phyloP scores from a whole-genome alignment of 2,888 invertebrate genomes.

The Lithophane semibrunnea region DNA sequence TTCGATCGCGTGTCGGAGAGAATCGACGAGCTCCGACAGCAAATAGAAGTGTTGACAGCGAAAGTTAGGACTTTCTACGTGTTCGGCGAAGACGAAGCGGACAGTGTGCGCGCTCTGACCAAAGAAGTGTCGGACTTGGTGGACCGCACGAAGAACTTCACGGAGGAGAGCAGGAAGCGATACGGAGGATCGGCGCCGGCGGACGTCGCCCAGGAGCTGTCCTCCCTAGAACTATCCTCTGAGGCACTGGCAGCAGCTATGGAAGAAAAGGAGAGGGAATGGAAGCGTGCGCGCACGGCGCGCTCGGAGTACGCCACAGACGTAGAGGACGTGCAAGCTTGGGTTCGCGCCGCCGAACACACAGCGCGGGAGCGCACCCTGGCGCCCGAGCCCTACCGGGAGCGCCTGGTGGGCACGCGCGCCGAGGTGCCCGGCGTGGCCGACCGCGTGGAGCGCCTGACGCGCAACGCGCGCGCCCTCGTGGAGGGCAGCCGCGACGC shows the following conservation, averaged over 20 bases:
- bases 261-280: conserved; percentile 97
- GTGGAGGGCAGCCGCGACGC: conserved; percentile 95
- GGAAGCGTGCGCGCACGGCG: conserved; percentile 95
- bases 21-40: conserved; percentile 92
- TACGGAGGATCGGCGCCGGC: conserved; percentile 93
- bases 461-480: conserved; percentile 94
- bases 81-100: conserved; percentile 93
- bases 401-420: conserved; percentile 94
- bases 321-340: conserved; percentile 95
- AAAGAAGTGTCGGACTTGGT: conserved; percentile 90
- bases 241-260: conserved; percentile 95
- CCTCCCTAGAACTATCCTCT: conserved; percentile 94
- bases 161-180: conserved; percentile 90
- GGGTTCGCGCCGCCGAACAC: conserved; percentile 96
- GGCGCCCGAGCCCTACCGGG: conserved; percentile 94
- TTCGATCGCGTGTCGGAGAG: conserved; percentile 93
- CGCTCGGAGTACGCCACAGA: conserved; percentile 95
- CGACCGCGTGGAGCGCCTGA: conserved; percentile 94
- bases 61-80: conserved; percentile 94
- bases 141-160: conserved; percentile 90
- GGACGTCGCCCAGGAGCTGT: conserved; percentile 95
- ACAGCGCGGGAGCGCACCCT: conserved; percentile 95
- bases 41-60: conserved; percentile 92
- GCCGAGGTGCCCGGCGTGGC: conserved; percentile 93
- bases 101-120: conserved; percentile 90